These are phyloP conservation scores for Agrochola circellaris DNA, from an alignment of 2,888 invertebrate species.

Conservation along the genomic window DNA sequence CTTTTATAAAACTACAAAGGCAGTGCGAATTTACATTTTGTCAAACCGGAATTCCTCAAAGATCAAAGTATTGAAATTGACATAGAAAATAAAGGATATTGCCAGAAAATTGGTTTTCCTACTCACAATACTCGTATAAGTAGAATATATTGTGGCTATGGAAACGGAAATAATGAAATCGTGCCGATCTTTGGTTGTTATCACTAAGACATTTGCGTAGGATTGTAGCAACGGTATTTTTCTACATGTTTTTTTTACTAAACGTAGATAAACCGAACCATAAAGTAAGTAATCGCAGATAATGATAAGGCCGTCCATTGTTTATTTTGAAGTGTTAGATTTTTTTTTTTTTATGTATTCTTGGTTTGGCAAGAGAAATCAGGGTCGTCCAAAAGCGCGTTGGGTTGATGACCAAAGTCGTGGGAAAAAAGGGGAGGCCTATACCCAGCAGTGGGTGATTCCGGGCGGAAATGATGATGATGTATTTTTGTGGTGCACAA, in stretches of 20 bases:
- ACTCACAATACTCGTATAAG: neutral
- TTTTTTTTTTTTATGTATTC: no score
- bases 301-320: no score
- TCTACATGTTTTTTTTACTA: neutral
- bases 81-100: conserved; percentile 4
- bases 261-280: no score
- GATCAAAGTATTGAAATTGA: conserved; percentile 5
- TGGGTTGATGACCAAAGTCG: no score
- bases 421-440: no score
- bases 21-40: neutral
- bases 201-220: conserved; percentile 1
- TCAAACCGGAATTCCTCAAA: neutral
- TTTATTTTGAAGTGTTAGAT: no score
- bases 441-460: no score
- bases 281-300: no score
- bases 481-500: no score
- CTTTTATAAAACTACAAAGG: conserved; percentile 1
- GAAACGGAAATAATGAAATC: conserved; percentile 9
- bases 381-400: no score
- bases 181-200: conserved; percentile 1
- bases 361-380: no score
- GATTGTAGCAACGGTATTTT: neutral
- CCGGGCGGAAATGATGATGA: no score
- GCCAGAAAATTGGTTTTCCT: conserved; percentile 5
- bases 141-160: neutral